Evolutionary conservation across 2,888 invertebrate genomes (phyloP).

Genomic region (Caenorhabditis becei): DNA sequence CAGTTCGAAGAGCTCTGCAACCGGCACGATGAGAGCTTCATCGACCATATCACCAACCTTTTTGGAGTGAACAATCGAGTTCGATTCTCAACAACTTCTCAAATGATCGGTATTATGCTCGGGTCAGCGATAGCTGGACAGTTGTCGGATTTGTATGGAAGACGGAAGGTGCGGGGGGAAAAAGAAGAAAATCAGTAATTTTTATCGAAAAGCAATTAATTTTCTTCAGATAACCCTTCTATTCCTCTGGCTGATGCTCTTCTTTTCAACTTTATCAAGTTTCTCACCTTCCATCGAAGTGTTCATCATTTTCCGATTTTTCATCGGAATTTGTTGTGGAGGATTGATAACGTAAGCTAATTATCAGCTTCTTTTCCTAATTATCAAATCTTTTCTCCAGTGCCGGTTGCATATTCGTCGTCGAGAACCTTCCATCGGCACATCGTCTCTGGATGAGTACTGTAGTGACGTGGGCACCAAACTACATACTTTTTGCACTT

Average conservation of each 20-base stretch:
- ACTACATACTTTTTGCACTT: slow-evolving; percentile 69
- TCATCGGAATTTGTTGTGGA: slow-evolving; percentile 70
- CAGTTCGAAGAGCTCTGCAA: slow-evolving; percentile 60
- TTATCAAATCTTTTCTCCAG: slow-evolving; percentile 44
- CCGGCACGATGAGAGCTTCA: slow-evolving; percentile 45
- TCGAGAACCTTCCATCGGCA: slow-evolving; percentile 68
- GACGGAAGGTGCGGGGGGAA: slow-evolving; percentile 57
- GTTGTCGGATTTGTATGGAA: slow-evolving; percentile 68
- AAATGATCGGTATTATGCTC: slow-evolving; percentile 72
- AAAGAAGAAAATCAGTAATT: background rate
- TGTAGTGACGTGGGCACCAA: slow-evolving; percentile 73
- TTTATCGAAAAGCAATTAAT: background rate
- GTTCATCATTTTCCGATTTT: slow-evolving; percentile 69
- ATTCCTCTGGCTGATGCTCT: slow-evolving; percentile 63
- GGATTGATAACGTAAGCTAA: slow-evolving; percentile 62
- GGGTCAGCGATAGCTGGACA: slow-evolving; percentile 70
- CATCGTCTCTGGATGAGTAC: slow-evolving; percentile 72
- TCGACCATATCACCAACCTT: slow-evolving; percentile 40
- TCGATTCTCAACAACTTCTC: slow-evolving; percentile 64
- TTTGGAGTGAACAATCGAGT: slow-evolving; percentile 68
- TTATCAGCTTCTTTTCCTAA: background rate
- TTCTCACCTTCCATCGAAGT: slow-evolving; percentile 65
- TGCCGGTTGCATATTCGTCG: slow-evolving; percentile 65
- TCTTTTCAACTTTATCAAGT: slow-evolving; percentile 60
- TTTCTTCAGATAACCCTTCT: slow-evolving; percentile 61